Evolutionary conservation across 2,113 vertebrate species (phyloP), one percentile per base, ranked within the genome.

Genomic region (Aspiorhynchus laticeps): DNA sequence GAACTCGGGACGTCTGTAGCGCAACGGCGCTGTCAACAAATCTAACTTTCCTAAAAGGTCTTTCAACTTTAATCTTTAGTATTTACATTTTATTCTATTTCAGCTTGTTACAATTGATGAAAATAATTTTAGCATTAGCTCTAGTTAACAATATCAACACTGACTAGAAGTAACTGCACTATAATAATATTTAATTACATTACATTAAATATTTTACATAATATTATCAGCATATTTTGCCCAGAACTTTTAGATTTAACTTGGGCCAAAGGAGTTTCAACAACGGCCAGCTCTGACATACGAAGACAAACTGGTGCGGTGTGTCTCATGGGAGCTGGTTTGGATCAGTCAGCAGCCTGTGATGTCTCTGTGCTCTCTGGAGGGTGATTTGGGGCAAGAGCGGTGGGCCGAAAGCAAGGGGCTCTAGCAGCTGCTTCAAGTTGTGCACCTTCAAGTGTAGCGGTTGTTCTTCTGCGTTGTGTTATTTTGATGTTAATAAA

Each of bases 261-360:
- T 33, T 74, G 10, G 38, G 36, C 56, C 26, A 86, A 2, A 80
- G 1, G 26, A 63, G 75, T 71, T 63, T 59, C 75, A 74, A 38
- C 85, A 11, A 85, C 46, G 61, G 67, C 28, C n/a, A 5, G 59
- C 41, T 81, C 78, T 75, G 85, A 85, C 82, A 69, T 56, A 83
- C 86, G 59, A 81, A 85, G 86, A 86, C 76, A 71, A 85, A 89
- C 83, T 82, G 67, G 79, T 56, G 69, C 48, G 65, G 59, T 41
- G 38, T n/a, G 24, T 80, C 85, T 51, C 83, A 7, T 17, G 87
- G 85, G 65, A 82, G 79, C 82, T 80, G 85, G 87, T 87, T 77
- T 73, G 79, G 81, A 91, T 89, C 85, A 80, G 79, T 80, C 86
- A 84, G 69, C 85, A 76, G 77, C 83, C 73, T 59, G 71, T 63